Evolutionary conservation across 2,113 vertebrate species (phyloP).

Genomic region (Aviceda subcristata): DNA sequence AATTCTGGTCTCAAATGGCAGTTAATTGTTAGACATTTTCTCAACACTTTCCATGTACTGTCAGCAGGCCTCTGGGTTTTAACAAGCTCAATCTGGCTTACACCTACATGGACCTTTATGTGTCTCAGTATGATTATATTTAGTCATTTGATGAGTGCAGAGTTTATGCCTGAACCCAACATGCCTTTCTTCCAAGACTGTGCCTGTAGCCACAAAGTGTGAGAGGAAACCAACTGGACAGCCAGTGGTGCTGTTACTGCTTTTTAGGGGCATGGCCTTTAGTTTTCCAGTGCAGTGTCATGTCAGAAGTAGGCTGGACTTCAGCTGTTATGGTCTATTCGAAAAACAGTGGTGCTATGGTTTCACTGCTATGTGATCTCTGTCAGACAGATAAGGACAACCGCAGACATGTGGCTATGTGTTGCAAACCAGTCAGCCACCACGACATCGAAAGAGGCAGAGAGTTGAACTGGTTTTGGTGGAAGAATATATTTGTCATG

Average conservation of each 20-base stretch:
- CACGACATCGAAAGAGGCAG: neutral
- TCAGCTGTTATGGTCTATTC: neutral
- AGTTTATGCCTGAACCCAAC: neutral
- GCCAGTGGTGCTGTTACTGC: neutral
- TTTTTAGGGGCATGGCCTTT: neutral
- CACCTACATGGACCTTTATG: neutral
- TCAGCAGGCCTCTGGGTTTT: neutral
- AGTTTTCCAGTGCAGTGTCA: neutral
- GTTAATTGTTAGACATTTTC: neutral
- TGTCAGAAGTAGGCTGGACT: neutral
- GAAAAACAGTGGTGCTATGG: neutral
- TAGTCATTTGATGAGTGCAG: neutral
- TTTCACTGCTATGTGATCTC: neutral
- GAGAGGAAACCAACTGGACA: neutral
- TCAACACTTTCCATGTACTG: neutral
- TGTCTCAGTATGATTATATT: neutral
- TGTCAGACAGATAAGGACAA: neutral
- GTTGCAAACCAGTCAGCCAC: neutral
- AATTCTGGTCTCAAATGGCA: neutral
- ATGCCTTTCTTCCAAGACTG: neutral
- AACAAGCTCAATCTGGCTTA: neutral
- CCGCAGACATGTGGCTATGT: fast-evolving
- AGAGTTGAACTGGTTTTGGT: neutral
- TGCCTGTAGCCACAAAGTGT: neutral
- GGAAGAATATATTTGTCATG: neutral